These are phyloP conservation scores for Galaxias olidus DNA, from an alignment of 2,797 vertebrate genomes.

Conservation along the genomic window DNA sequence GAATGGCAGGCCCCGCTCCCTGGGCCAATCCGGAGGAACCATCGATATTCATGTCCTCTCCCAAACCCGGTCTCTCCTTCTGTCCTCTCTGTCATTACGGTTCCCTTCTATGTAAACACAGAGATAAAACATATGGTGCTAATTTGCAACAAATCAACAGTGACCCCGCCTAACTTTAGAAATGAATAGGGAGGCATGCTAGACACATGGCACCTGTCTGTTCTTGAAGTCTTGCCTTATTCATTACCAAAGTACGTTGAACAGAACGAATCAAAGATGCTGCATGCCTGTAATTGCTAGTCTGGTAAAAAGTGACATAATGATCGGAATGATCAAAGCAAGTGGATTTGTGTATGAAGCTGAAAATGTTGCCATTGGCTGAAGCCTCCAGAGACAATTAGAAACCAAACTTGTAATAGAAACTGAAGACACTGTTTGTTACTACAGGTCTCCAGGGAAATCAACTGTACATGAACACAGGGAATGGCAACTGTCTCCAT, in stretches of 20 bases:
- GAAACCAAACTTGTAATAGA: conserved; percentile 64
- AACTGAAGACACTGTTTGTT: conserved; percentile 64
- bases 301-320: conserved; percentile 73
- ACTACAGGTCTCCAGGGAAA: conserved; percentile 67
- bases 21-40: conserved; percentile 40
- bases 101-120: conserved; percentile 75
- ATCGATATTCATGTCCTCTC: conserved; percentile 63
- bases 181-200: conserved; percentile 54
- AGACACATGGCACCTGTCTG: conserved; percentile 69
- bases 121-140: conserved; percentile 72
- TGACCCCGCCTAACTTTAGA: conserved; percentile 64
- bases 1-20: conserved; percentile 60
- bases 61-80: conserved; percentile 50
- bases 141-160: conserved; percentile 76
- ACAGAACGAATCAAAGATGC: conserved; percentile 63
- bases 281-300: conserved; percentile 58
- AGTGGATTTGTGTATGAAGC: conserved; percentile 58
- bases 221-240: conserved; percentile 69
- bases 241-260: conserved; percentile 70
- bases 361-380: conserved; percentile 48
- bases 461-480: conserved; percentile 47
- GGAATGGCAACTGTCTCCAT: conserved; percentile 72
- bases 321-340: conserved; percentile 74
- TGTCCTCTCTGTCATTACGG: conserved; percentile 48
- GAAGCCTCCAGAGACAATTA: conserved; percentile 63